Conservation (phyloP, 2,888 invertebrate species). For the Agriotes lineatus region DNA sequence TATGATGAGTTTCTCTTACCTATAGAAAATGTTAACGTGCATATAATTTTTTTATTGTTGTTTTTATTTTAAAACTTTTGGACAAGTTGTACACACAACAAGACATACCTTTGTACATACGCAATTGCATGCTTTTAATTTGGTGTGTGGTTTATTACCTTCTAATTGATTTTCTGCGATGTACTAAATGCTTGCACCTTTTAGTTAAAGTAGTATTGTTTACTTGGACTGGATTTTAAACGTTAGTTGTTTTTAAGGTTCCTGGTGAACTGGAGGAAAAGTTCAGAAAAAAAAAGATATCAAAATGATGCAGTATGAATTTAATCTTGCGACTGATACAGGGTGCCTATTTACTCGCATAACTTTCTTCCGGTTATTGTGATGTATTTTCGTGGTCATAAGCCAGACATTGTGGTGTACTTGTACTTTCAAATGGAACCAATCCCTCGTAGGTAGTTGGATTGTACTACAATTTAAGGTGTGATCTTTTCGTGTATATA, state of each 20-base stretch:
- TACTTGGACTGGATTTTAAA: slow-evolving; percentile 23
- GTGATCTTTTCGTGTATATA: background rate
- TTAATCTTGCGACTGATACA: slow-evolving; percentile 48
- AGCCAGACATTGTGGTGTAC: slow-evolving; percentile 25
- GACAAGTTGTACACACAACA: background rate
- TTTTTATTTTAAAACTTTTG: background rate
- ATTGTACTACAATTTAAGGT: slow-evolving; percentile 1
- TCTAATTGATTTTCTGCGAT: background rate
- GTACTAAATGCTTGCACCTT: slow-evolving; percentile 12
- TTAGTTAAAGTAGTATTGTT: slow-evolving; percentile 7
- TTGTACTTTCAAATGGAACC: slow-evolving; percentile 38
- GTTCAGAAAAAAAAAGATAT: slow-evolving; percentile 64
- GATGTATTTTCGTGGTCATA: slow-evolving; percentile 40
- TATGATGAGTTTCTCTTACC: background rate
- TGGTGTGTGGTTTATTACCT: background rate
- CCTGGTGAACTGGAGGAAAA: slow-evolving; percentile 73
- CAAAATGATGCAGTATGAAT: slow-evolving; percentile 39
- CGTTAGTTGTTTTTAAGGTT: slow-evolving; percentile 67
- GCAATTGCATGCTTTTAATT: slow-evolving; percentile 7
- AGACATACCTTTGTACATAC: background rate
- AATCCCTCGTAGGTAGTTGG: slow-evolving; percentile 19
- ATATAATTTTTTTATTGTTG: too few relatives aligned
- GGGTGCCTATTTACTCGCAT: slow-evolving; percentile 48
- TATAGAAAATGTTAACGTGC: background rate
- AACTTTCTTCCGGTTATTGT: slow-evolving; percentile 47